phyloP scores from a whole-genome alignment of 2,888 invertebrate species.

The Callosobruchus maculatus region DNA sequence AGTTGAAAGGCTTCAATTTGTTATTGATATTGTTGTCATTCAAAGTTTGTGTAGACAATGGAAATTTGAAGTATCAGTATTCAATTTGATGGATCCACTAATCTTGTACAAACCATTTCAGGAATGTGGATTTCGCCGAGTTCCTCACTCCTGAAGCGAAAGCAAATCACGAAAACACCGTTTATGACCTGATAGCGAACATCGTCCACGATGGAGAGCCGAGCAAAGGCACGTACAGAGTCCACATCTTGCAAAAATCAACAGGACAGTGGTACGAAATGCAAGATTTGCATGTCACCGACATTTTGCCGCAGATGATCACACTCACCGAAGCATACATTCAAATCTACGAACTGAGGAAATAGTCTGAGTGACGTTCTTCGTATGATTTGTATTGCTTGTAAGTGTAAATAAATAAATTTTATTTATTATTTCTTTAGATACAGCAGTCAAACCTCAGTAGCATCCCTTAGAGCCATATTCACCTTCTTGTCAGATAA shows the following conservation, averaged over 20 bases:
- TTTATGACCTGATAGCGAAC: conserved; percentile 97
- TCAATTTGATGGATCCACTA: no score
- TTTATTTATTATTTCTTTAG: background rate
- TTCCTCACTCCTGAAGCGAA: conserved; percentile 83
- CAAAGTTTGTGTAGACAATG: no score
- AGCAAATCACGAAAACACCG: conserved; percentile 74
- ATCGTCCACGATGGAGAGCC: conserved; percentile 99
- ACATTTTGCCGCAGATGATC: conserved; percentile 99
- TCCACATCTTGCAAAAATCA: conserved; percentile 87
- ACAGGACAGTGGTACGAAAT: conserved; percentile 82
- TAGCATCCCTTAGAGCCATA: no score
- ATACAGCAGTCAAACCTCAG: background rate
- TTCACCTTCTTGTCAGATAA: no score
- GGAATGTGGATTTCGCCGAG: conserved; percentile 96
- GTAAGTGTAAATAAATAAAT: background rate
- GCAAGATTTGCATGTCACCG: conserved; percentile 96
- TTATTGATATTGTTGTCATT: no score
- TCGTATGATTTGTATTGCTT: background rate
- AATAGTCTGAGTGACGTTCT: background rate
- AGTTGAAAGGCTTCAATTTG: no score
- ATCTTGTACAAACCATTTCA: conserved; percentile 51
- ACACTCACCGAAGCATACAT: conserved; percentile 98
- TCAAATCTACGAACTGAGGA: conserved; percentile 69
- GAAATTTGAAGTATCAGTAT: no score
- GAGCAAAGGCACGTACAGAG: conserved; percentile 88